Conservation (phyloP, 2,888 invertebrate genomes). For the Cynaeus angustus region DNA sequence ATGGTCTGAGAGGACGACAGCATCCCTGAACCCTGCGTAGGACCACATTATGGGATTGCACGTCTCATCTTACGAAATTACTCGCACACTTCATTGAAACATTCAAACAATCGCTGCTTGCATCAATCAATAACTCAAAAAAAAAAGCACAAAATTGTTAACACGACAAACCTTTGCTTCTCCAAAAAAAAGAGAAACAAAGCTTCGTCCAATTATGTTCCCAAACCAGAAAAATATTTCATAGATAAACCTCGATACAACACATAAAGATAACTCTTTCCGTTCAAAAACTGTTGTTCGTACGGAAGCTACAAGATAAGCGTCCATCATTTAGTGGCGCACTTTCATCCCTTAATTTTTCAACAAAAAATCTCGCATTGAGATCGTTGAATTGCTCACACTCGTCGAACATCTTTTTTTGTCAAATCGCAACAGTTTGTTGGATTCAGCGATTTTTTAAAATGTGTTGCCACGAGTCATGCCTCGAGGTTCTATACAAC, state of each 20-base stretch:
- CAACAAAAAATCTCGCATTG: slow-evolving; percentile 8
- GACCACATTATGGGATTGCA: slow-evolving; percentile 52
- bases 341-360: slow-evolving; percentile 26
- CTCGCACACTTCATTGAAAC: slow-evolving; percentile 41
- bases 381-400: slow-evolving; percentile 16
- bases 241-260: slow-evolving; percentile 12
- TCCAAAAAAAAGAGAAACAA: slow-evolving; percentile 36
- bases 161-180: slow-evolving; percentile 13
- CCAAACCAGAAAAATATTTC: slow-evolving; percentile 25
- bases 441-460: slow-evolving; percentile 7
- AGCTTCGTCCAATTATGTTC: slow-evolving; percentile 26
- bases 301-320: slow-evolving; percentile 25
- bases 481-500: slow-evolving; percentile 1
- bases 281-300: slow-evolving; percentile 29
- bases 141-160: slow-evolving; percentile 3
- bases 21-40: slow-evolving; percentile 80
- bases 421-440: slow-evolving; percentile 13
- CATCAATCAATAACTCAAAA: slow-evolving; percentile 26
- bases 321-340: slow-evolving; percentile 37
- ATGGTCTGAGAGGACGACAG: slow-evolving; percentile 93
- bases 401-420: slow-evolving; percentile 9
- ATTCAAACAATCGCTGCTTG: slow-evolving; percentile 30
- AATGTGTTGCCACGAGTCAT: slow-evolving; percentile 32
- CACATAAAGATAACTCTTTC: slow-evolving; percentile 38
- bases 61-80: slow-evolving; percentile 45